A percentile compares a stretch with the other conserved stretches of the same genome.
Evolutionary conservation across 2,113 vertebrate genomes (phyloP).

Genomic region (Tupaia chinensis): DNA sequence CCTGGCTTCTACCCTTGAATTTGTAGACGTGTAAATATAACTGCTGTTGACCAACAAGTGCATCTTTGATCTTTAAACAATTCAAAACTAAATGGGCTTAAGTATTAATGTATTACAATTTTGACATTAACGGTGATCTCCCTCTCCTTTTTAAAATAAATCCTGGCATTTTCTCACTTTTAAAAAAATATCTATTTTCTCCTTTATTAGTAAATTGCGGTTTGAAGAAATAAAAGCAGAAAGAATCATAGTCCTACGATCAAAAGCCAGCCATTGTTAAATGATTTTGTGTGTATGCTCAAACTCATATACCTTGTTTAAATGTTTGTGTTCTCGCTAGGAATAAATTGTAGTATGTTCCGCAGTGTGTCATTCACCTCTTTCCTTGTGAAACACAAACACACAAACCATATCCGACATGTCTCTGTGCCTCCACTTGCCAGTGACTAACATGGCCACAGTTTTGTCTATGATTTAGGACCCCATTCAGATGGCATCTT

Average conservation of each 20-base stretch:
- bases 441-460: neutral
- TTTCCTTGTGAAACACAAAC: neutral
- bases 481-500: neutral
- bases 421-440: neutral
- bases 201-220: neutral
- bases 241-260: neutral
- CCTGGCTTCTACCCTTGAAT: neutral
- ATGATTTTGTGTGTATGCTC: neutral
- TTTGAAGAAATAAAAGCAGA: slow-evolving; percentile 2
- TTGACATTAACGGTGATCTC: neutral
- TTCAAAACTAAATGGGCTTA: neutral
- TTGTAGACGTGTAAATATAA: neutral
- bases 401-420: neutral
- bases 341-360: neutral
- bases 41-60: neutral
- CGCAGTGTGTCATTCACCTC: neutral
- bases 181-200: neutral
- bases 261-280: neutral
- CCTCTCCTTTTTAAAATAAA: neutral
- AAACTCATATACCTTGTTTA: neutral
- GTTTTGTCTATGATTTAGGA: neutral
- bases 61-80: neutral
- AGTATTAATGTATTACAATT: neutral
- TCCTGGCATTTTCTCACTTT: neutral
- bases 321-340: neutral